These are phyloP conservation scores for Semaprochilodus insignis DNA, from an alignment of 2,797 vertebrate genomes.

Conservation along the genomic window DNA sequence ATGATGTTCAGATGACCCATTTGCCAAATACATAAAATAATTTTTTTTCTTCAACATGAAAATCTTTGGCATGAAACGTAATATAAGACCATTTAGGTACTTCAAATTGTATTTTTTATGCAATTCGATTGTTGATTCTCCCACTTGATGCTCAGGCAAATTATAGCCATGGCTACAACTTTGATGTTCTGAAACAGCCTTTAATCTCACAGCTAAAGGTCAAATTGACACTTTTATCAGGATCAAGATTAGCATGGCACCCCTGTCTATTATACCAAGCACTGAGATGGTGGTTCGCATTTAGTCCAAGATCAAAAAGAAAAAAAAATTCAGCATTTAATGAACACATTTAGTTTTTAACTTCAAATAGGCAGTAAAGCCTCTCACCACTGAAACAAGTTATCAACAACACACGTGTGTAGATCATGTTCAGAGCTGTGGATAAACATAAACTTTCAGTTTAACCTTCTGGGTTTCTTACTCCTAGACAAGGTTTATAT, in stretches of 20 bases:
- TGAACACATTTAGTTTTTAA: background rate
- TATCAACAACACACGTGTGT: background rate
- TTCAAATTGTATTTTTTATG: background rate
- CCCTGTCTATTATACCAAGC: background rate
- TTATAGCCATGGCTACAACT: background rate
- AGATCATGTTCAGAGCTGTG: background rate
- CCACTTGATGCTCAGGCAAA: too few relatives aligned
- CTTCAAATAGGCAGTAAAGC: background rate
- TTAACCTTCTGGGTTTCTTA: background rate
- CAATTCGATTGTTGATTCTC: too few relatives aligned
- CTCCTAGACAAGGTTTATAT: background rate
- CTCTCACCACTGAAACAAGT: background rate
- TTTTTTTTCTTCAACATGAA: background rate
- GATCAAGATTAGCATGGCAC: background rate
- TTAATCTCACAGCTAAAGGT: slow-evolving; percentile 12
- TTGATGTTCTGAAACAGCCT: background rate
- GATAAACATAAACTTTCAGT: background rate
- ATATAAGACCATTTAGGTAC: background rate
- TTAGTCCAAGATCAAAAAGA: background rate
- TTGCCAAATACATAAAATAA: background rate
- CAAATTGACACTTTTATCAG: slow-evolving; percentile 9
- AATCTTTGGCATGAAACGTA: background rate
- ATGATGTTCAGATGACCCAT: too few relatives aligned
- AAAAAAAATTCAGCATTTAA: background rate
- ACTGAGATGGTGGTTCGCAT: background rate